These are phyloP conservation scores for Patiria miniata DNA, from an alignment of 35 echinoderm and acorn worm genomes.

Conservation along the genomic window DNA sequence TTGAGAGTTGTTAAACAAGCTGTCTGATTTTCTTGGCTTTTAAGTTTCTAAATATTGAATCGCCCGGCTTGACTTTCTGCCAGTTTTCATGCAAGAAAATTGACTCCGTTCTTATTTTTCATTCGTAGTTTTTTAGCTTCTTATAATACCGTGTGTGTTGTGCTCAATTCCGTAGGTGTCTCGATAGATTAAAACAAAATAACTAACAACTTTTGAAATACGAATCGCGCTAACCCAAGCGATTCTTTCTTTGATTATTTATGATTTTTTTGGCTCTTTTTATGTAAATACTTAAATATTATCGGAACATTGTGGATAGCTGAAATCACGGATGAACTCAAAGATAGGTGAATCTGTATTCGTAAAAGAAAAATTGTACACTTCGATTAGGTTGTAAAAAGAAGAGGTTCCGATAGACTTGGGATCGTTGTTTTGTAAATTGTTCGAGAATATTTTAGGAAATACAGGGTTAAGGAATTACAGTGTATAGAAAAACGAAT, in stretches of 20 bases:
- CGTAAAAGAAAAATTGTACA: background rate
- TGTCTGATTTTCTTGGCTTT: too few relatives aligned
- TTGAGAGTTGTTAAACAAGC: too few relatives aligned
- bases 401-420: background rate
- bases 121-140: background rate
- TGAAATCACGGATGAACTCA: conserved; percentile 15
- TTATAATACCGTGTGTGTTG: conserved; percentile 12
- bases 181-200: conserved; percentile 3
- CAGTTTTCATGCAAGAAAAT: too few relatives aligned
- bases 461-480: background rate
- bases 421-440: conserved; percentile 1
- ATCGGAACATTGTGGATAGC: conserved; percentile 26
- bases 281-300: background rate
- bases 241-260: conserved; percentile 8
- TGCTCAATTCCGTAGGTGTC: background rate
- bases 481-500: background rate
- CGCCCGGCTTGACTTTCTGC: too few relatives aligned
- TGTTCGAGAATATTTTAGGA: background rate
- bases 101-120: too few relatives aligned
- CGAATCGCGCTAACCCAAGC: background rate
- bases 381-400: background rate
- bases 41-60: too few relatives aligned
- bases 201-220: background rate
- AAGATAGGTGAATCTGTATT: background rate
- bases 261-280: conserved; percentile 11